Base-by-base conservation (phyloP, 2,113 vertebrate genomes). In the Apus apus region DNA sequence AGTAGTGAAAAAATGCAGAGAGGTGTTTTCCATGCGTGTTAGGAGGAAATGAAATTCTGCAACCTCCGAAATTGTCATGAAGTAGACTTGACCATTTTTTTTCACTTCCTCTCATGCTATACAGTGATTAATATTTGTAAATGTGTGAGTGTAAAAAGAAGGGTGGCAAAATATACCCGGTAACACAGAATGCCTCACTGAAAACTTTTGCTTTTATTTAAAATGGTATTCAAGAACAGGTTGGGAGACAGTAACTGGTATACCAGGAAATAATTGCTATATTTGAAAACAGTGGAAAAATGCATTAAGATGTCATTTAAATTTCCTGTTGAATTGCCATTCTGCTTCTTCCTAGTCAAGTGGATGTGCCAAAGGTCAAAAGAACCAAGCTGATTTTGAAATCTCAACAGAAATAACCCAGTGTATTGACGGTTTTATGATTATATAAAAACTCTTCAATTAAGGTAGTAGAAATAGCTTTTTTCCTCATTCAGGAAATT, bases 211-310 rank as follows among this genome's bases (percentile, higher is more conserved):
- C 15, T 67, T 77, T 75, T 81, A 36, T 94, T 87, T 85, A 67
- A 74, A 85, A 72, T 38, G 25, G 9, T 53, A 1, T 68, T 75
- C 32, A 46, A 78, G 36, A 73, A 75, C 53, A 76, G 19, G 8
- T 77, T 89, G 74, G 17, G 73, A 82, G 91, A 82, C 21, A 73
- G 71, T 62, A 79, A 23, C 38, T 92, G n/a, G 60, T 92, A 45
- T 45, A 72, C 32, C n/a, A 53, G 70, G 32, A 92, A 89, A 78
- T 84, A 81, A 84, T 72, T 60, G 22, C 50, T 89, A 0, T 78
- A 57, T 93, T 89, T 89, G 79, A 87, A 81, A 92, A 78, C 57
- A 92, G 53, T 71, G 95, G 95, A 94, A 97, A 96, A 94, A 92
- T n/a, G 8, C n/a, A 91, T 95, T 95, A 95, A 87, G 89, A 78